A percentile compares a stretch with the other conserved stretches of the same genome.
Conservation (phyloP, 1,140 invertebrate genomes). For the Aphis craccivora region DNA sequence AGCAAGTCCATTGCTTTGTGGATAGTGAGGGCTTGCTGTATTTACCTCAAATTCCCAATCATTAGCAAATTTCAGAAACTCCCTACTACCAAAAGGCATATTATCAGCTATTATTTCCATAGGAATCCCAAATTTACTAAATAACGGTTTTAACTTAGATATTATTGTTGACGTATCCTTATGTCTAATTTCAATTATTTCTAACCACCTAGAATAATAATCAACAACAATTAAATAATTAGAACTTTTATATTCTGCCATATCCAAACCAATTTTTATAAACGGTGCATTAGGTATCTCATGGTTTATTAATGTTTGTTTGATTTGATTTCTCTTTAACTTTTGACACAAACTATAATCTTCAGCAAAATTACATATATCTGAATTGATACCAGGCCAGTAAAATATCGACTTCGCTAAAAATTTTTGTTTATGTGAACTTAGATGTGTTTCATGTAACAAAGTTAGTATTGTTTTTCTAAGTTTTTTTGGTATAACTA, state of each 20-base stretch:
- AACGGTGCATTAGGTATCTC: not conserved
- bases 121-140: not conserved
- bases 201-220: not conserved
- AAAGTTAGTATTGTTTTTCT: too few species aligned
- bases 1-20: slow-evolving; percentile 64
- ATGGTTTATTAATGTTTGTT: not conserved
- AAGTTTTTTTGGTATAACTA: too few species aligned
- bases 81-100: not conserved
- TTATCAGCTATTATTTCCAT: slow-evolving; percentile 1
- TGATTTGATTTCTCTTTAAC: not conserved
- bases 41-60: not conserved
- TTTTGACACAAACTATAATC: not conserved
- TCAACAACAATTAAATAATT: not conserved
- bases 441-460: not conserved
- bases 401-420: slow-evolving; percentile 9
- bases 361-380: not conserved
- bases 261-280: too few species aligned
- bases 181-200: not conserved
- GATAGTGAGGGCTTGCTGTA: slow-evolving; percentile 63
- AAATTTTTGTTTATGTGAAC: not conserved
- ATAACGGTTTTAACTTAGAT: not conserved
- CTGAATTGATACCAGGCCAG: not conserved
- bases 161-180: not conserved
- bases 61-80: not conserved
- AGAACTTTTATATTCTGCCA: not conserved